A percentile compares a stretch with the other conserved stretches of the same genome.
Conservation (phyloP, 35 echinoderm and acorn worm genomes). For the Anneissia japonica region DNA sequence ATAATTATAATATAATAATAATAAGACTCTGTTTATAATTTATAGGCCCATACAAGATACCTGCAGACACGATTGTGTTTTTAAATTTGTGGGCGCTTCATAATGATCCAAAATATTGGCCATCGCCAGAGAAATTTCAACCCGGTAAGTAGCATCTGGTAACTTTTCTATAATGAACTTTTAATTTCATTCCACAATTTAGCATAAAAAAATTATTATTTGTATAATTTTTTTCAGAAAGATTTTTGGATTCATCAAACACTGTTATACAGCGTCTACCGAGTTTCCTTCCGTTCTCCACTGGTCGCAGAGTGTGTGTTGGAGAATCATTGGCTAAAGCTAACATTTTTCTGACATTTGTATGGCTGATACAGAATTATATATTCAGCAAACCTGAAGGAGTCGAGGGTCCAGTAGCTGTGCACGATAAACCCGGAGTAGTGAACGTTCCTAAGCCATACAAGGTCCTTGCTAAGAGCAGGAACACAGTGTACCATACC, state of each 20-base stretch:
- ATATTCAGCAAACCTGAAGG: slow-evolving; percentile 44
- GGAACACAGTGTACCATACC: too few species aligned
- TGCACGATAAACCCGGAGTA: neutral
- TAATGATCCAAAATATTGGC: slow-evolving; percentile 23
- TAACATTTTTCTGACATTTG: slow-evolving; percentile 57
- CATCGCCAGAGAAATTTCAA: slow-evolving; percentile 22
- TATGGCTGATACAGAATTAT: slow-evolving; percentile 58
- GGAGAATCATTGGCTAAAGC: slow-evolving; percentile 60
- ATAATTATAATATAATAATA: too few species aligned
- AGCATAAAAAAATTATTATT: too few species aligned
- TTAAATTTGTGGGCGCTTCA: slow-evolving; percentile 18
- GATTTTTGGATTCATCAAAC: neutral
- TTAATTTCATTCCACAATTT: too few species aligned
- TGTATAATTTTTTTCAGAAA: neutral
- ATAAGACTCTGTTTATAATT: too few species aligned
- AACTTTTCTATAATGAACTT: too few species aligned
- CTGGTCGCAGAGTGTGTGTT: slow-evolving; percentile 58
- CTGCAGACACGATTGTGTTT: slow-evolving; percentile 9
- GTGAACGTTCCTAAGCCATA: neutral
- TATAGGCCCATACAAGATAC: slow-evolving; percentile 12
- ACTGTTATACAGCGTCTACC: neutral
- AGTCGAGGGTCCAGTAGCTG: neutral
- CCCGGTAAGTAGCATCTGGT: too few species aligned
- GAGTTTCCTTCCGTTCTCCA: slow-evolving; percentile 44
- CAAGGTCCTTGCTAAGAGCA: too few species aligned